Base-by-base conservation (phyloP, 2,113 vertebrate genomes). In the Megalops atlanticus region DNA sequence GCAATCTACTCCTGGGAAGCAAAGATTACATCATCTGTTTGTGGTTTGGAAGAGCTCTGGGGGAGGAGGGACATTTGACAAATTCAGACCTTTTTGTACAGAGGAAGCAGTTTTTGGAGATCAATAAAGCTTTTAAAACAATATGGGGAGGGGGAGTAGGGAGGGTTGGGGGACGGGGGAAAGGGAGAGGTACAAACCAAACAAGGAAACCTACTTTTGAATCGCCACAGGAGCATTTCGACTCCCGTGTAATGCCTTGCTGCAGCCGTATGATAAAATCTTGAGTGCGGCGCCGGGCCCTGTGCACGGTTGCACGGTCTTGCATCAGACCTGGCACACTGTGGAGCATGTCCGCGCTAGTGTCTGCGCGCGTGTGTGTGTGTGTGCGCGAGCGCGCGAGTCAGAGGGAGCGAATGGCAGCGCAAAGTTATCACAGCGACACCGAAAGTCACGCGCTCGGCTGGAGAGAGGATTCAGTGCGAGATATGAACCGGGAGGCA, bases 201-300 rank as follows among this genome's bases (percentile, higher is more conserved):
- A 89, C 84, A 69, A 89, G 88, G 86, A 89, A 89, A 91, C 87
- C 76, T 89, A 85, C 86, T 85, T 81, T 86, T 85, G 81, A 90
- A 89, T 88, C 88, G 83, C 89, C 64, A 49, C 33, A 16, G 75
- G 78, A 81, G 43, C 38, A 33, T 49, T 80, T 27, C 24, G 64
- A 73, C 14, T n/a, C 40, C 36, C 36, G 38, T 64, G 76, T 85
- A 83, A 90, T 83, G 87, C 86, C 89, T 85, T 86, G 86, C 86
- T 89, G 89, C 90, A 90, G 91, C 86, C 88, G 87, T 79, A 86
- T 90, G 91, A 91, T 87, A 88, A 85, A 89, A 79, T 81, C 84
- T 86, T 84, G 88, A 87, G 87, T 84, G 90, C 89, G 11, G 16
- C 27, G 68, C 69, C 38, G 35, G 69, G 33, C 69, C 88, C 82